Percentiles rank a stretch among this genome's conserved stretches.
phyloP scores from a whole-genome alignment of 2,113 vertebrate species.

The Protobothrops flavoviridis region DNA sequence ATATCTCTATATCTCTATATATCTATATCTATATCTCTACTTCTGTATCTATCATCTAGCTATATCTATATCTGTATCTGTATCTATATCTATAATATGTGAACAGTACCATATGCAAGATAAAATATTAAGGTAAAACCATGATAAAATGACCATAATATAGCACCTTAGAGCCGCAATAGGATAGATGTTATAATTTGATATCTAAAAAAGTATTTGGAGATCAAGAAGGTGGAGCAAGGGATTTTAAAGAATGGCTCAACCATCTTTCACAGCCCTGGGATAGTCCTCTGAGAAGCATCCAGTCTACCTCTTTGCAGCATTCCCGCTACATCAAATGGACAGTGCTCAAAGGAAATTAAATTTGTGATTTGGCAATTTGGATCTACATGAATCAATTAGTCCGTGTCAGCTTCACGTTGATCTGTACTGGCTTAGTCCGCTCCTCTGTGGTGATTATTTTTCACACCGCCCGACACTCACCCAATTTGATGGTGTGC shows the following conservation, averaged over 20 bases:
- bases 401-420: not conserved
- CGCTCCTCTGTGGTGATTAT: not conserved
- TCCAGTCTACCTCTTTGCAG: not conserved
- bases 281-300: not conserved
- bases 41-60: not conserved
- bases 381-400: not conserved
- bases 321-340: not conserved
- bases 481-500: not conserved
- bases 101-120: not conserved
- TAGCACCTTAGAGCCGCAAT: no score
- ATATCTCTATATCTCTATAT: no score
- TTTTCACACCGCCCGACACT: not conserved
- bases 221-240: not conserved
- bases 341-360: not conserved
- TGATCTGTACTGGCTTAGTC: not conserved
- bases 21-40: no score
- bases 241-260: not conserved
- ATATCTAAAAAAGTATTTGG: not conserved
- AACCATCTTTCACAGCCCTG: not conserved
- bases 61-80: no score
- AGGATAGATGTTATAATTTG: not conserved
- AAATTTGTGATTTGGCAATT: not conserved
- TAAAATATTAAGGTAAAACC: not conserved
- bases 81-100: no score
- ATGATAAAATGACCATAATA: not conserved